Conservation (phyloP, 2,888 invertebrate genomes). For the Cerastis rubricosa region DNA sequence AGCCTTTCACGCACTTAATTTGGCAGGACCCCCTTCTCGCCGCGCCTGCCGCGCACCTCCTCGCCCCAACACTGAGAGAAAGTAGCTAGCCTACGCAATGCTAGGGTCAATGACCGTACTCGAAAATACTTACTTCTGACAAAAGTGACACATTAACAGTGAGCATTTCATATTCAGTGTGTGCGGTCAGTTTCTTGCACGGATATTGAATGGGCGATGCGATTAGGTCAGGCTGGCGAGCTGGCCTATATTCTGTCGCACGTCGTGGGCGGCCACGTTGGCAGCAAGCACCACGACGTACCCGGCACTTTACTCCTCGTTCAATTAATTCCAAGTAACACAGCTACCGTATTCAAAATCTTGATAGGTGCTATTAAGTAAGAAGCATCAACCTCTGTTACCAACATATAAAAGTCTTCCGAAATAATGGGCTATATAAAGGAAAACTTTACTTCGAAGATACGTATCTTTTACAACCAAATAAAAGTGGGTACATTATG, state of each 20-base stretch:
- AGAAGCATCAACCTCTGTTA: slow-evolving; percentile 27
- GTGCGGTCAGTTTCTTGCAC: slow-evolving; percentile 88
- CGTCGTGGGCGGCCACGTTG: slow-evolving; percentile 71
- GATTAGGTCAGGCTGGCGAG: slow-evolving; percentile 81
- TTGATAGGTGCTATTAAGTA: slow-evolving; percentile 17
- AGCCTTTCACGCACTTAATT: slow-evolving; percentile 90
- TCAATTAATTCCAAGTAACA: slow-evolving; percentile 22
- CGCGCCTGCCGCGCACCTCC: slow-evolving; percentile 78
- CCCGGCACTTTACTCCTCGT: slow-evolving; percentile 33
- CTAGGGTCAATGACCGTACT: slow-evolving; percentile 89
- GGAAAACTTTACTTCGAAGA: slow-evolving; percentile 22
- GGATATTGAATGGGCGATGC: slow-evolving; percentile 81
- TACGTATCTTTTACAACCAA: slow-evolving; percentile 36
- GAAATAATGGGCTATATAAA: slow-evolving; percentile 41
- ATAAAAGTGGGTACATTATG: slow-evolving; percentile 41
- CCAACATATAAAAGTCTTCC: slow-evolving; percentile 26
- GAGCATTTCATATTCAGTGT: slow-evolving; percentile 88
- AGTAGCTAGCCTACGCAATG: slow-evolving; percentile 91
- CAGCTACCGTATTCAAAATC: slow-evolving; percentile 25
- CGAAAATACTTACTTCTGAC: slow-evolving; percentile 89
- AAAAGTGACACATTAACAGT: slow-evolving; percentile 89
- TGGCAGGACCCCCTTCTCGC: slow-evolving; percentile 88
- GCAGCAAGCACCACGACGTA: slow-evolving; percentile 49
- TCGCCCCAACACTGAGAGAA: slow-evolving; percentile 86
- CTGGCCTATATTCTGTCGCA: slow-evolving; percentile 73